Base-by-base conservation (phyloP, 2,888 invertebrate genomes). In the Pyrochroa serraticornis region DNA sequence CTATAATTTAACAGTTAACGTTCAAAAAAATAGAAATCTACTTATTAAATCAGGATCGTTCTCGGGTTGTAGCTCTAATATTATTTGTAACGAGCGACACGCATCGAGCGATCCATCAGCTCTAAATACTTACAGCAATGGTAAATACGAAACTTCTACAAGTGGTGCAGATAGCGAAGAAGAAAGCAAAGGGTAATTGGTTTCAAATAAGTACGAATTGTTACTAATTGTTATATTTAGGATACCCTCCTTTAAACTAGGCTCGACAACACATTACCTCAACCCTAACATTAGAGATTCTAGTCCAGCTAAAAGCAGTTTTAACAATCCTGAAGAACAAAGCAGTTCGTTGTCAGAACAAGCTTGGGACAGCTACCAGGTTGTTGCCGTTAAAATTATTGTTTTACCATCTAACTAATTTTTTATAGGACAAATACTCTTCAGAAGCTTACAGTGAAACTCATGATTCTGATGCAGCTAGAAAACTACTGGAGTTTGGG, bases 361-460 rank as follows among this genome's bases (percentile, higher is more conserved):
- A 71, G 93, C 94, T 43, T 96, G 96, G 96, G 96, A 96, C 79
- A 92, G 92, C 79, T 96, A 95, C 83, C 95, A 92, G 87, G 92
- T 91, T 71, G 50, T 62, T 54, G 36, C 47, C 22, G 37, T 41
- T 38, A 47, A 43, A 36, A 39, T 53, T 51, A 37, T 60, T 34
- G 47, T 59, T 64, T 8, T n/a, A n/a, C 8, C 22, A 34, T 14
- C 7, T 9, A n/a, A 9, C 1, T 12, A 5, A 50, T 60, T 77
- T 72, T 68, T 77, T 78, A 71, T 80, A 94, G 91, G 94, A 94
- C 77, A 94, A 93, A 79, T 95, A 95, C 79, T 88, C 92, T 78
- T 93, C 93, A 36, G 95, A 95, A 77, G 88, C 92, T 22, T 94
- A 94, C 78, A 94, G 94, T 55, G 95, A 95, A 80, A 86, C 88